Evolutionary conservation across 2,797 vertebrate genomes (phyloP).

Genomic region (Parambassis ranga): DNA sequence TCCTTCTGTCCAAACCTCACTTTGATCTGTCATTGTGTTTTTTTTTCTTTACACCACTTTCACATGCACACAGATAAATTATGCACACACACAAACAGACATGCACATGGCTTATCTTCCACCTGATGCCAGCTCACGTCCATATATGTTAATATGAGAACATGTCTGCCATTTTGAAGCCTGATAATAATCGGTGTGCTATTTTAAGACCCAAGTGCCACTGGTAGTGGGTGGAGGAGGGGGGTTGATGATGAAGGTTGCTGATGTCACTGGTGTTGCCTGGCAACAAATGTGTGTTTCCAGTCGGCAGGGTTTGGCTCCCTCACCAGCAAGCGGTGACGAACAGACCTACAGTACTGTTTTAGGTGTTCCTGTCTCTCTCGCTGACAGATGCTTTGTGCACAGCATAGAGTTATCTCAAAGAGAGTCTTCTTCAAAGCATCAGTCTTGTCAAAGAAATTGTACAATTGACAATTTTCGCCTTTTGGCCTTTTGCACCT

Average conservation of each 20-base stretch:
- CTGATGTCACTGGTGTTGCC: constrained; percentile 82
- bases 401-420: not conserved
- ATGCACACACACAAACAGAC: no score
- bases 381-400: not conserved
- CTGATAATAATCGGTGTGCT: constrained; percentile 79
- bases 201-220: constrained; percentile 77
- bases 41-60: not conserved
- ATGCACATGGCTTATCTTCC: no score
- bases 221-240: constrained; percentile 33
- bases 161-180: constrained; percentile 64
- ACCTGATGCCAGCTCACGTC: constrained; percentile 10
- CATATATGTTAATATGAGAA: constrained; percentile 34
- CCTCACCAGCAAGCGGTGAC: constrained; percentile 61
- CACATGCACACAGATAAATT: not conserved
- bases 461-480: not conserved
- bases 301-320: constrained; percentile 66
- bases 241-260: constrained; percentile 68
- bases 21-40: not conserved
- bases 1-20: not conserved
- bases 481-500: constrained; percentile 2
- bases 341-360: constrained; percentile 51
- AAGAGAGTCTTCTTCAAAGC: not conserved
- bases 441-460: constrained; percentile 24
- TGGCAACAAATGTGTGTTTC: constrained; percentile 78
- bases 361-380: constrained; percentile 1